Evolutionary conservation across 2,797 vertebrate species (phyloP), one percentile per base, ranked within the genome.

Genomic region (Muscicapa comitata): DNA sequence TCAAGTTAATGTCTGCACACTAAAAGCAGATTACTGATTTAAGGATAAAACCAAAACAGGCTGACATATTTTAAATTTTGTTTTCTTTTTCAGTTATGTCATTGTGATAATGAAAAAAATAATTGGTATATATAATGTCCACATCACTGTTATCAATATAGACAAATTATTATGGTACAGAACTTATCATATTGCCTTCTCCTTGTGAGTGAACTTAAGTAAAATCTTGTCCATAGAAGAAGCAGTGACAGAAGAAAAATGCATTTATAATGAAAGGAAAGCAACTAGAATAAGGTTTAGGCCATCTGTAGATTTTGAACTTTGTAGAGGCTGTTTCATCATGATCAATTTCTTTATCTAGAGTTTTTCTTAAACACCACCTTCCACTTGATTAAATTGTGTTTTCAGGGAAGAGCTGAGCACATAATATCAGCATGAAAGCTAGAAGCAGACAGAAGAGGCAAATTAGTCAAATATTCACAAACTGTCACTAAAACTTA

Each of bases 321-420:
- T 68, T 87, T 93, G 84, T 95, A 77, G 61, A 87, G 77, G 61
- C 33, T 93, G 14, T 92, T 95, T 93, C 75, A 78, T 95, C 87
- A 95, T 26, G 38, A 48, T 55, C 33, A 24, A 29, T 66, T 31
- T 15, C 10, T 48, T 63, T 79, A 53, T 35, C 67, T 68, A 55
- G 53, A 31, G 12, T 55, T 82, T 76, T 35, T 37, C 35, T 50
- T 76, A 82, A 75, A 51, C 1, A 3, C 13, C 38, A 86, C 13
- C 40, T 92, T 91, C 38, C 33, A 71, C 61, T 87, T 85, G 67
- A 85, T 93, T 79, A 85, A 94, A 68, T 74, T 5, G 8, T 57
- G 28, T 76, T 81, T 92, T 79, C 50, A 58, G 45, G n/a, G 25
- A 61, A 93, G 96, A 93, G 13, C 45, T 74, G 63, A 84, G 33